phyloP scores from a whole-genome alignment of 2,113 vertebrate genomes.

The Mobula hypostoma region DNA sequence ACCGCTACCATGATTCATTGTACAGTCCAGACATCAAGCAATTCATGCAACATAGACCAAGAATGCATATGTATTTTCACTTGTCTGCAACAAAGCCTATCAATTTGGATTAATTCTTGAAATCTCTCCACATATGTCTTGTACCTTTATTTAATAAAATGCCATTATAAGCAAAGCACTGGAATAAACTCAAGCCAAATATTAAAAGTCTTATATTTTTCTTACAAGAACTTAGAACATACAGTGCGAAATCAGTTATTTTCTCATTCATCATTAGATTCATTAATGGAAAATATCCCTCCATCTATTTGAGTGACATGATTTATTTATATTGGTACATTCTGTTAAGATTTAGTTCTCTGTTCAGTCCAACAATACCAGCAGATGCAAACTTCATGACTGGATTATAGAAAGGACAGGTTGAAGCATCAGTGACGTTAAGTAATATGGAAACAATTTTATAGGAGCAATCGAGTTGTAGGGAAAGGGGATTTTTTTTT shows the following conservation, averaged over 20 bases:
- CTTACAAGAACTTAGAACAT: conserved; percentile 1
- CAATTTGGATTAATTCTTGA: conserved; percentile 10
- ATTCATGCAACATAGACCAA: not conserved
- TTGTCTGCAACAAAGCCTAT: not conserved
- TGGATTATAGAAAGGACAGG: not conserved
- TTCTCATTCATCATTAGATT: conserved; percentile 14
- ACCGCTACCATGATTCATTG: not conserved
- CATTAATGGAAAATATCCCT: not conserved
- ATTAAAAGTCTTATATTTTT: not conserved
- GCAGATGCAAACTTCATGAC: not conserved
- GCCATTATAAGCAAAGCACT: not conserved
- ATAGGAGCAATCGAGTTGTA: not conserved
- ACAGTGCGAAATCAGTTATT: not conserved
- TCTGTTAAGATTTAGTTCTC: not conserved
- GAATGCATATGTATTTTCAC: not conserved
- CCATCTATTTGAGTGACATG: not conserved
- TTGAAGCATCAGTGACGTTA: conserved; percentile 4
- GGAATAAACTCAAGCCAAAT: not conserved
- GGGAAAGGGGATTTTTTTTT: not conserved
- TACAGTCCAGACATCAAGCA: not conserved
- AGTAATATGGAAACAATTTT: conserved; percentile 36
- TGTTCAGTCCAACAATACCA: not conserved
- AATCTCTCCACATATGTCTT: conserved; percentile 5
- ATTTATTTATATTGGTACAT: not conserved
- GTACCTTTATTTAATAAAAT: not conserved